Conservation (phyloP, 2,113 vertebrate genomes). For the Perca schrenkii region DNA sequence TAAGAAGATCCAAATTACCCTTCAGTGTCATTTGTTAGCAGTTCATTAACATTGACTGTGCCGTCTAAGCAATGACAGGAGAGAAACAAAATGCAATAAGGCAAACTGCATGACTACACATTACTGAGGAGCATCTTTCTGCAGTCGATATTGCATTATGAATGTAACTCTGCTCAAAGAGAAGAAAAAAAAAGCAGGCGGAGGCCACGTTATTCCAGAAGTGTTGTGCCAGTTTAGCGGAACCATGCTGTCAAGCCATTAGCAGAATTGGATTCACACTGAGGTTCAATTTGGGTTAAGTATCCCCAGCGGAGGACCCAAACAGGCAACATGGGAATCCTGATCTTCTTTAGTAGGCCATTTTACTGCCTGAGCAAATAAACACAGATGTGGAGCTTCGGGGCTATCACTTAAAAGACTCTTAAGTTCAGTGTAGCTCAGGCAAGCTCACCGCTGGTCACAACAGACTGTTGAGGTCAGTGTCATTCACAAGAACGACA, state of each 20-base stretch:
- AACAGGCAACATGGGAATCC: slow-evolving; percentile 56
- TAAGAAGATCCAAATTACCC: slow-evolving; percentile 16
- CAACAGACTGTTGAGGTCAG: background rate
- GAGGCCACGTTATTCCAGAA: slow-evolving; percentile 17
- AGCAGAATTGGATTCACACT: slow-evolving; percentile 74
- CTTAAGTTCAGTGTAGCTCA: background rate
- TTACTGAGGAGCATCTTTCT: background rate
- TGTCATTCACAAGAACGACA: background rate
- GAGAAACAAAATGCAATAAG: slow-evolving; percentile 1
- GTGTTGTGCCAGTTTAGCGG: slow-evolving; percentile 48
- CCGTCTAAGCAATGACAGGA: background rate
- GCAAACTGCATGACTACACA: background rate
- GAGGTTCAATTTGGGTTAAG: slow-evolving; percentile 80
- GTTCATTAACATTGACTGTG: slow-evolving; percentile 8
- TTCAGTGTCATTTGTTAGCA: background rate
- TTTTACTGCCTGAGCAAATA: slow-evolving; percentile 71
- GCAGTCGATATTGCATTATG: background rate
- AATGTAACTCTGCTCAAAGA: slow-evolving; percentile 2
- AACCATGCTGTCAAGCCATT: slow-evolving; percentile 61
- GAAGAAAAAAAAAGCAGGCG: background rate
- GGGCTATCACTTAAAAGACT: slow-evolving; percentile 1
- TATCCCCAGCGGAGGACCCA: slow-evolving; percentile 69
- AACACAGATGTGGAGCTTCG: slow-evolving; percentile 41
- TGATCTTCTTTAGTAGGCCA: slow-evolving; percentile 67
- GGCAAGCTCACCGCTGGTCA: background rate